Conservation (phyloP, 2,797 vertebrate genomes). For the Limosa lapponica region DNA sequence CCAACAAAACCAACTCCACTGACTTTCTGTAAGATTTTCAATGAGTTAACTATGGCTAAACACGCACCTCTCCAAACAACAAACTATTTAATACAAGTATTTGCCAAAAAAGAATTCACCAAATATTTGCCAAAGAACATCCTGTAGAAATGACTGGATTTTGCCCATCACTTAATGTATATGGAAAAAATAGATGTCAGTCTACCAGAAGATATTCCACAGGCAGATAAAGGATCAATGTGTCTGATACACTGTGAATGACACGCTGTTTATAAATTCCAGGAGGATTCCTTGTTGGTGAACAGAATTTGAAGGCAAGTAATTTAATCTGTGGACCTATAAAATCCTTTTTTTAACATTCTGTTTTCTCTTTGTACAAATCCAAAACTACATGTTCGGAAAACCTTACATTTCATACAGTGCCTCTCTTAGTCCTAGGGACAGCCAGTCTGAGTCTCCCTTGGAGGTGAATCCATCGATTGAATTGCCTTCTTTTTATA, state of each 20-base stretch:
- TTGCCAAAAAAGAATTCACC: background rate
- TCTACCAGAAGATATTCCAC: background rate
- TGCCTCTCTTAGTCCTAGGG: background rate
- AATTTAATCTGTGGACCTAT: background rate
- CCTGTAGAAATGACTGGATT: background rate
- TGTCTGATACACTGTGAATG: background rate
- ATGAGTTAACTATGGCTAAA: background rate
- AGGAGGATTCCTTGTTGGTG: background rate
- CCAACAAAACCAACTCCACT: background rate
- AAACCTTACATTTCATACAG: background rate
- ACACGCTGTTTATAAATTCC: background rate
- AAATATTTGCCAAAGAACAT: background rate
- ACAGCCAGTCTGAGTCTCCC: background rate
- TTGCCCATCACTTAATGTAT: background rate
- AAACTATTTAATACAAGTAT: background rate
- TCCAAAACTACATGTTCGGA: background rate
- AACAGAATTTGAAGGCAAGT: background rate
- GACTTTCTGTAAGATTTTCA: background rate
- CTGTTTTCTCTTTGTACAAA: background rate
- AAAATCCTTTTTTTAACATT: background rate
- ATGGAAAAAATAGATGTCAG: background rate
- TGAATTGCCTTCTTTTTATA: background rate
- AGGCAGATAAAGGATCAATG: background rate
- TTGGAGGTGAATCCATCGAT: background rate
- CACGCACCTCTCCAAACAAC: background rate